Conservation (phyloP, 1,140 invertebrate genomes). For the Ostrea denselamellosa region DNA sequence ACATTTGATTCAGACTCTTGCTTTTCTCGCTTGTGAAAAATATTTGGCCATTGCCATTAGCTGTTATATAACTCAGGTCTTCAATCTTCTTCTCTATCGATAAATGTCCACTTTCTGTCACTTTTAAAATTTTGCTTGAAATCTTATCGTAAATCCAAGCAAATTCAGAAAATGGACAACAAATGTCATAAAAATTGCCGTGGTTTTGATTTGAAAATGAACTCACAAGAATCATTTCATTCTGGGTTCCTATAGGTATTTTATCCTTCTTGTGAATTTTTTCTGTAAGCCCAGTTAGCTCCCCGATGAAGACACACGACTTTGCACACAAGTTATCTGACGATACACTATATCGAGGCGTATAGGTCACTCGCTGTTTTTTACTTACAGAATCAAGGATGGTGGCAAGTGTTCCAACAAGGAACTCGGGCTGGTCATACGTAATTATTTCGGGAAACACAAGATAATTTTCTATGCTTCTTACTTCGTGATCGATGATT, state of each 20-base stretch:
- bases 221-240: not conserved
- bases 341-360: not conserved
- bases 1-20: not conserved
- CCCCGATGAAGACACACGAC: not conserved
- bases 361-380: not conserved
- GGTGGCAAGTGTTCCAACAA: not conserved
- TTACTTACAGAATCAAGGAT: not conserved
- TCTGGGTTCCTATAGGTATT: not conserved
- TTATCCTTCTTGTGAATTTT: not conserved
- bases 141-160: not conserved
- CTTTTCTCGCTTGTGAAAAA: not conserved
- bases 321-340: not conserved
- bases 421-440: not conserved
- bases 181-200: not conserved
- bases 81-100: not conserved
- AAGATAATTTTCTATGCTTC: not conserved
- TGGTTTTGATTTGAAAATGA: not conserved
- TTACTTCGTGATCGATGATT: not conserved
- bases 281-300: not conserved
- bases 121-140: not conserved
- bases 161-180: not conserved
- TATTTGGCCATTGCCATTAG: not conserved
- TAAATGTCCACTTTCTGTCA: not conserved
- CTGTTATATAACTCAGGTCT: not conserved
- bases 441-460: not conserved